A percentile compares a stretch with the other conserved stretches of the same genome.
phyloP scores from a whole-genome alignment of 2,888 invertebrate genomes.

The Hartigia nigra region DNA sequence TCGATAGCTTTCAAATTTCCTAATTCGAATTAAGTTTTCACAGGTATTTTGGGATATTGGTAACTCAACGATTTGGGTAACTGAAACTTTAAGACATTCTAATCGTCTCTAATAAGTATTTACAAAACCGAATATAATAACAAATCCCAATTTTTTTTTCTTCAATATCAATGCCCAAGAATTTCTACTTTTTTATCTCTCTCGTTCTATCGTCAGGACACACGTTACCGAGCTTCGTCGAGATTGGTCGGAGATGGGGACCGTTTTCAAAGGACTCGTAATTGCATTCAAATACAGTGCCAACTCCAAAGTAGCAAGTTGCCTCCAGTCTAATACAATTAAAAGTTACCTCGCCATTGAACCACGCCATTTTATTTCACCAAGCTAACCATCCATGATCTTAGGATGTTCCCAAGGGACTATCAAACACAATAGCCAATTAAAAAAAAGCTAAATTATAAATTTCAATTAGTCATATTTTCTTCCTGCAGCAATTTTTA shows the following conservation, averaged over 20 bases:
- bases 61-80: not conserved
- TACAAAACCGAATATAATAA: not conserved
- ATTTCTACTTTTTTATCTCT: not conserved
- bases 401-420: not conserved
- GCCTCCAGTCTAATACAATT: slow-evolving; percentile 45
- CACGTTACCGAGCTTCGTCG: not conserved
- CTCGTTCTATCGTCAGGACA: not conserved
- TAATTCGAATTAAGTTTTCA: not conserved
- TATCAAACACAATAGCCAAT: not conserved
- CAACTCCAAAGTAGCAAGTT: slow-evolving; percentile 54
- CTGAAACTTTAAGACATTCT: not conserved
- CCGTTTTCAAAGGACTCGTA: slow-evolving; percentile 47
- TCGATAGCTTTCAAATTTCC: not conserved
- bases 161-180: not conserved
- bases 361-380: not conserved
- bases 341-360: slow-evolving; percentile 32
- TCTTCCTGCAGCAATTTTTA: not conserved
- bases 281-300: slow-evolving; percentile 52
- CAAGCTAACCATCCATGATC: not conserved
- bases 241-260: slow-evolving; percentile 1
- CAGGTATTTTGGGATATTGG: not conserved
- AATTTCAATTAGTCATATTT: not conserved
- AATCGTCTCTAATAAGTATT: not conserved
- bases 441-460: not conserved
- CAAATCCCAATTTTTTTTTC: not conserved